A percentile compares a stretch with the other conserved stretches of the same genome.
phyloP scores from a whole-genome alignment of 1,140 invertebrate genomes.

The Drosophila azteca region DNA sequence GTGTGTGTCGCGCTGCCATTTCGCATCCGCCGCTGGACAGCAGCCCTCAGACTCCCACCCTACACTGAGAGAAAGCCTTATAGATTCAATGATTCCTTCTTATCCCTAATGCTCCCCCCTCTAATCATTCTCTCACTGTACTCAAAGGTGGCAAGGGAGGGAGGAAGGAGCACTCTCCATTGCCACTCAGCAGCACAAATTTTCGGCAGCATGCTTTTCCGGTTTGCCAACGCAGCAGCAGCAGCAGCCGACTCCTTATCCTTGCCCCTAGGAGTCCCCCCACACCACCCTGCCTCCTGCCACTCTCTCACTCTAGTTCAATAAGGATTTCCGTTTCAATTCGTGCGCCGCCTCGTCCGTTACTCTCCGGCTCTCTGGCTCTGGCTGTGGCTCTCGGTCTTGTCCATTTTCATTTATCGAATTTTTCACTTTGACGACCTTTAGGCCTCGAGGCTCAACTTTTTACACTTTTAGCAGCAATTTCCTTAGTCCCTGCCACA shows the following conservation, averaged over 20 bases:
- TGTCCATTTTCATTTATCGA: constrained; percentile 79
- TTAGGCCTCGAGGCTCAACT: constrained; percentile 65
- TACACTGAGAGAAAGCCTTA: constrained; percentile 27
- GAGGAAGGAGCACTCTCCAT: constrained; percentile 48
- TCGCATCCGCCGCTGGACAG: constrained; percentile 69
- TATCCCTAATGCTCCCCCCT: not conserved
- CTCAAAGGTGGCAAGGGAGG: not conserved
- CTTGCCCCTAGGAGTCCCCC: not conserved
- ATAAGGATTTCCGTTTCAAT: constrained; percentile 82
- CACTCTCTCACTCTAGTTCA: constrained; percentile 66
- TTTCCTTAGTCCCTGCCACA: constrained; percentile 25
- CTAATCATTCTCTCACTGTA: constrained; percentile 4
- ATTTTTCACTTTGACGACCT: constrained; percentile 81
- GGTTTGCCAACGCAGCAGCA: constrained; percentile 69
- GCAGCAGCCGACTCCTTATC: constrained; percentile 10
- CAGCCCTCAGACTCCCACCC: constrained; percentile 27
- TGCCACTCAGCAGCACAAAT: constrained; percentile 74
- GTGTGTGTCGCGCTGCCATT: constrained; percentile 70
- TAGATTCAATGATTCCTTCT: not conserved
- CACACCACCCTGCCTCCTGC: constrained; percentile 27
- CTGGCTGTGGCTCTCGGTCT: not conserved
- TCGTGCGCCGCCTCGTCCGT: constrained; percentile 64
- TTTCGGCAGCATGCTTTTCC: constrained; percentile 77
- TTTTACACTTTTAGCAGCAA: constrained; percentile 78
- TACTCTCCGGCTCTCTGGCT: not conserved